phyloP scores from a whole-genome alignment of 1,140 invertebrate genomes.

The Drosophila baimaii region DNA sequence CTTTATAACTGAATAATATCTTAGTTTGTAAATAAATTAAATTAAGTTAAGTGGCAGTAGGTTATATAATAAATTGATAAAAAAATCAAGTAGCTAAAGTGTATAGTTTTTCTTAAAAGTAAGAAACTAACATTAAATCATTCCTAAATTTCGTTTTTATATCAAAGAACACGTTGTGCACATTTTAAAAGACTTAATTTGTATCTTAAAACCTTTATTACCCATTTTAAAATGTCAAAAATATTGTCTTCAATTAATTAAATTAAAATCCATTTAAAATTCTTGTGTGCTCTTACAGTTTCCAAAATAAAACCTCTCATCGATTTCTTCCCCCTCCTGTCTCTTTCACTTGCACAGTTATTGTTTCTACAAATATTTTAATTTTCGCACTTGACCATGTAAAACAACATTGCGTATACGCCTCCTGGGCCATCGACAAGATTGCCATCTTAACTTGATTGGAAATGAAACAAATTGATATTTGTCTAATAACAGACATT shows the following conservation, averaged over 20 bases:
- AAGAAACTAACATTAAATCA: neutral
- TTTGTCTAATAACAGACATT: constrained; percentile 67
- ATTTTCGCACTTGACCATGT: neutral
- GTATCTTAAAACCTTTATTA: neutral
- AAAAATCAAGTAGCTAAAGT: no score
- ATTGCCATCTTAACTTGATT: constrained; percentile 36
- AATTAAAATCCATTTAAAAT: neutral
- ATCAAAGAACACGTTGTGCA: neutral
- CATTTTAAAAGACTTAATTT: neutral
- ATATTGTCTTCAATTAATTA: neutral
- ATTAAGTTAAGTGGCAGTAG: no score
- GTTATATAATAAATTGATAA: no score
- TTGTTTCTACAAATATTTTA: constrained; percentile 22
- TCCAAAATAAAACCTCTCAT: constrained; percentile 5
- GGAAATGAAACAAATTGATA: constrained; percentile 64
- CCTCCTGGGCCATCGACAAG: constrained; percentile 10
- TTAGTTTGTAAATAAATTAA: no score
- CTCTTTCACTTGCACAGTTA: neutral
- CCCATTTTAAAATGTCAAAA: no score
- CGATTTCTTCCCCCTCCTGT: neutral
- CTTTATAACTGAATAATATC: neutral
- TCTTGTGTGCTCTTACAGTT: neutral
- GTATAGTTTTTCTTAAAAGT: neutral
- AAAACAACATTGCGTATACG: constrained; percentile 29
- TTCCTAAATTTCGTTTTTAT: neutral